phyloP scores from a whole-genome alignment of 2,888 invertebrate species.

The Drosophila longiperda region DNA sequence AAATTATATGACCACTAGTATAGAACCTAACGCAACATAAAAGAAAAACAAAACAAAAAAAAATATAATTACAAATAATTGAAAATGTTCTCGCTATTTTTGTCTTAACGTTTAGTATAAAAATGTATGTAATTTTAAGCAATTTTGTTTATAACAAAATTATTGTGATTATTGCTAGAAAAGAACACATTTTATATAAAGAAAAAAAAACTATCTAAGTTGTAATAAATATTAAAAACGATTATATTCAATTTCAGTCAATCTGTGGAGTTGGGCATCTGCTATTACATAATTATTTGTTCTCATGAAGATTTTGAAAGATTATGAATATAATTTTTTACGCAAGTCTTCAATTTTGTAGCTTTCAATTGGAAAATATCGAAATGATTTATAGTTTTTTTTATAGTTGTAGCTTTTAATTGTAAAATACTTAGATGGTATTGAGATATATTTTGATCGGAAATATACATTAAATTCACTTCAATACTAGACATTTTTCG shows the following conservation, averaged over 20 bases:
- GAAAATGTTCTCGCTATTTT: slow-evolving; percentile 74
- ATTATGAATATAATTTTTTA: no score
- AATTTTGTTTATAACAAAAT: slow-evolving; percentile 83
- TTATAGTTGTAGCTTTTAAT: neutral
- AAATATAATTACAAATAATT: slow-evolving; percentile 2
- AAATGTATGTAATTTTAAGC: slow-evolving; percentile 80
- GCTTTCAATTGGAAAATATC: neutral
- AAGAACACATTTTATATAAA: slow-evolving; percentile 79
- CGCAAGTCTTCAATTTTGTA: neutral
- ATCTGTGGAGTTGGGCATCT: neutral
- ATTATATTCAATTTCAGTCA: slow-evolving; percentile 29
- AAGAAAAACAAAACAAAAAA: neutral
- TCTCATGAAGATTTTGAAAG: neutral
- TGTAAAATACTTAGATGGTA: neutral
- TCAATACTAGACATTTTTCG: neutral
- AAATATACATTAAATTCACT: no score
- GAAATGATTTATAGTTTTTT: no score
- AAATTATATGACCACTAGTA: slow-evolving; percentile 45
- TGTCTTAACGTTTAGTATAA: slow-evolving; percentile 75
- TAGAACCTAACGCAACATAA: slow-evolving; percentile 5
- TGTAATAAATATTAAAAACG: slow-evolving; percentile 64
- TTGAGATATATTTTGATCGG: no score
- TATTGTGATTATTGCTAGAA: slow-evolving; percentile 84
- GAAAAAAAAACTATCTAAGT: slow-evolving; percentile 70
- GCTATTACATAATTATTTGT: neutral